Percentiles rank a stretch among this genome's conserved stretches.
Evolutionary conservation across 2,797 vertebrate genomes (phyloP).

Genomic region (Fistularia tabacaria): DNA sequence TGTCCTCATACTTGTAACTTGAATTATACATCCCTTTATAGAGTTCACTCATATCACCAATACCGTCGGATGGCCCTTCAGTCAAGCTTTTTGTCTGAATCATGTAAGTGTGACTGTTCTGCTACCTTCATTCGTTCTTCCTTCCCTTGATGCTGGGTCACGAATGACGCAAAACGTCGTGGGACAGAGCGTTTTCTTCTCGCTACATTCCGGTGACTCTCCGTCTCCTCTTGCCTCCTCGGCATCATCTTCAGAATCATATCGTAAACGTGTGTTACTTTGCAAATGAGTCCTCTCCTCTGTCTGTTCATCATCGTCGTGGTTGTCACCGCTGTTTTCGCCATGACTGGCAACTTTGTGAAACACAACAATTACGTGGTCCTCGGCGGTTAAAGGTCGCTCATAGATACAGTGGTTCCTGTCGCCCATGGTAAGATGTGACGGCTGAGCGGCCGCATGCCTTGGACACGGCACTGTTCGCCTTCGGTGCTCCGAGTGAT

Average conservation of each 20-base stretch:
- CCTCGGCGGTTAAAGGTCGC: conserved; percentile 47
- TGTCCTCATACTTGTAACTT: no score
- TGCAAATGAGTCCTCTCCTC: conserved; percentile 47
- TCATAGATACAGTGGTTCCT: conserved; percentile 35
- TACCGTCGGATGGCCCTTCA: not conserved
- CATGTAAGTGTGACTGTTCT: not conserved
- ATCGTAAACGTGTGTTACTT: conserved; percentile 11
- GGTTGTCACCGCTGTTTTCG: conserved; percentile 12
- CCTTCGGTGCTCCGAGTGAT: conserved; percentile 41
- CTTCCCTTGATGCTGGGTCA: conserved; percentile 22
- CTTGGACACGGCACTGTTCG: conserved; percentile 41
- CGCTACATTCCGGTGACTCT: conserved; percentile 17
- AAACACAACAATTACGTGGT: conserved; percentile 59
- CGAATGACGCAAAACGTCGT: conserved; percentile 42
- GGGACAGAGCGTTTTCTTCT: conserved; percentile 28
- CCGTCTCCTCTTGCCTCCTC: conserved; percentile 10
- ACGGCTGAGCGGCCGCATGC: conserved; percentile 66
- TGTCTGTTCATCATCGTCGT: conserved; percentile 34
- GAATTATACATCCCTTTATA: not conserved
- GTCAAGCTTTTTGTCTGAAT: not conserved
- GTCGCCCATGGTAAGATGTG: conserved; percentile 70
- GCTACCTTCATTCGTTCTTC: conserved; percentile 54
- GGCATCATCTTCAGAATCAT: not conserved
- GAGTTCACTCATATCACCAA: not conserved
- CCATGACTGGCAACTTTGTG: conserved; percentile 55